Evolutionary conservation across 2,113 vertebrate species (phyloP).

Genomic region (Hippocampus comes): DNA sequence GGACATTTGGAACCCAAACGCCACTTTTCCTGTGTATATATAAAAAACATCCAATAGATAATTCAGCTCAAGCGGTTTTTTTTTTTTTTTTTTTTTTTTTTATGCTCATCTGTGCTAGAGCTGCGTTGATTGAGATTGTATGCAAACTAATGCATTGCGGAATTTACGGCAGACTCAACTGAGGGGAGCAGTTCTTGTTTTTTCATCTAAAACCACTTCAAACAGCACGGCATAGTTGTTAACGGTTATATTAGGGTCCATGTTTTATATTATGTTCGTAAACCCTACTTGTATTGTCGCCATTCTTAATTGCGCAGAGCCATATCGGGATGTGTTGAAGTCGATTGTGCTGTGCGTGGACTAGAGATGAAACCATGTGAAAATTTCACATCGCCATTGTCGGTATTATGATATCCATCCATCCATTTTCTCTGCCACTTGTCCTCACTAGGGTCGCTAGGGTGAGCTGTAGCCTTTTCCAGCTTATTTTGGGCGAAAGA

Average conservation of each 20-base stretch:
- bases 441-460: background rate
- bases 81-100: background rate
- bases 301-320: background rate
- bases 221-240: too few species aligned
- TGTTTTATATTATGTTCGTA: too few species aligned
- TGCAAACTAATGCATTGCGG: background rate
- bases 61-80: background rate
- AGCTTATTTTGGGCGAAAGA: background rate
- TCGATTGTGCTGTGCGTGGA: background rate
- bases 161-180: background rate
- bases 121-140: background rate
- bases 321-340: background rate
- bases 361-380: background rate
- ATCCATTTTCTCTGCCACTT: background rate
- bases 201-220: too few species aligned
- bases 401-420: background rate
- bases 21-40: background rate
- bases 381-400: too few species aligned
- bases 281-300: background rate
- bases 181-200: background rate
- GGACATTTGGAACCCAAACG: conserved; percentile 17
- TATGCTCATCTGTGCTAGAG: background rate
- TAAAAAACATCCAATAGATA: background rate
- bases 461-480: background rate
- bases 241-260: too few species aligned